Evolutionary conservation across 1,140 invertebrate genomes (phyloP).

Genomic region (Heliconius himera): DNA sequence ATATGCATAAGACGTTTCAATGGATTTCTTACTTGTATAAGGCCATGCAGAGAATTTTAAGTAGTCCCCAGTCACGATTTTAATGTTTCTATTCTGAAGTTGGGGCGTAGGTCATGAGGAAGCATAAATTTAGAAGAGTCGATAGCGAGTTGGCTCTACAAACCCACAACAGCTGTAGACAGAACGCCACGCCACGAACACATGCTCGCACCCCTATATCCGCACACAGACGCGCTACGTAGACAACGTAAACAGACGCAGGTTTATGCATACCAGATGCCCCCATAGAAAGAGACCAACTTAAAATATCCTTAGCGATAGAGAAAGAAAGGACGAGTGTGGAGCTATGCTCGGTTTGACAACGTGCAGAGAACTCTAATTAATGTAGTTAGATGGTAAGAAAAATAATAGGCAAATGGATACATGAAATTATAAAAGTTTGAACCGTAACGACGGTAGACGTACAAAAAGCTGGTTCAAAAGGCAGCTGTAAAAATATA

Average conservation of each 20-base stretch:
- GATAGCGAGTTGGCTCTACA: constrained; percentile 64
- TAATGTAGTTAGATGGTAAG: constrained; percentile 73
- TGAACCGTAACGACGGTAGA: constrained; percentile 33
- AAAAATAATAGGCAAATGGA: constrained; percentile 66
- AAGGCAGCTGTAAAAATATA: constrained; percentile 51
- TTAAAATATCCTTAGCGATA: constrained; percentile 53
- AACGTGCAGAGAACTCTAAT: constrained; percentile 73
- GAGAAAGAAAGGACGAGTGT: constrained; percentile 58
- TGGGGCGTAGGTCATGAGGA: constrained; percentile 75
- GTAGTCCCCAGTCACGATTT: constrained; percentile 51
- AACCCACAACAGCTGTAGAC: constrained; percentile 77
- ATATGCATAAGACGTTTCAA: constrained; percentile 42
- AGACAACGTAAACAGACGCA: constrained; percentile 77
- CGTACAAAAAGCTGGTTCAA: constrained; percentile 44
- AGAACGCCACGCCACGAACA: constrained; percentile 64
- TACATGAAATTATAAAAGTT: constrained; percentile 50
- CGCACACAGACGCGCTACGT: constrained; percentile 53
- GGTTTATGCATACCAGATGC: constrained; percentile 81
- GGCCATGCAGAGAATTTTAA: constrained; percentile 64
- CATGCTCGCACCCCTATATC: constrained; percentile 68
- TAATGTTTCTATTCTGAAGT: constrained; percentile 54
- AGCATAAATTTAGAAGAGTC: constrained; percentile 78
- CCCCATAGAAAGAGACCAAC: constrained; percentile 72
- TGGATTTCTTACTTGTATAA: constrained; percentile 42
- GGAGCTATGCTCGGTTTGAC: constrained; percentile 62